phyloP scores from a whole-genome alignment of 2,888 invertebrate genomes.

The Drosophila atripex region DNA sequence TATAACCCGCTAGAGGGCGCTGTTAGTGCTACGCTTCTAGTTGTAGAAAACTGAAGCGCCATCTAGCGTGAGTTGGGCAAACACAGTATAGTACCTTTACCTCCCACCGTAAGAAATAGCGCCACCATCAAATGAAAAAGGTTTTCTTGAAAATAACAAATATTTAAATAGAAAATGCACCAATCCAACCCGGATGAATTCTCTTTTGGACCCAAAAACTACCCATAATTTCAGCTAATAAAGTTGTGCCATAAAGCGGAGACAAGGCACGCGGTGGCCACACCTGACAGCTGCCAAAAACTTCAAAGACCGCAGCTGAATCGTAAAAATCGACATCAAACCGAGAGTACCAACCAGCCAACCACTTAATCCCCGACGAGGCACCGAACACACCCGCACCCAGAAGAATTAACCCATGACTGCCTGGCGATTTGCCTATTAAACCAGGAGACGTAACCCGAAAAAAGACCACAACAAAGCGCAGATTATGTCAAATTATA shows the following conservation, averaged over 20 bases:
- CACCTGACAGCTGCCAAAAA: conserved; percentile 47
- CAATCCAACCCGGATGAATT: conserved; percentile 12
- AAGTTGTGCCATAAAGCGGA: conserved; percentile 15
- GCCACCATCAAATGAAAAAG: neutral
- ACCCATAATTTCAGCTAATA: conserved; percentile 1
- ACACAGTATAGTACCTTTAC: conserved; percentile 4
- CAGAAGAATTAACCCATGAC: conserved; percentile 42
- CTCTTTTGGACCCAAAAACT: conserved; percentile 8
- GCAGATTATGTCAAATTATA: conserved; percentile 76
- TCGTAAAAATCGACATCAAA: conserved; percentile 42
- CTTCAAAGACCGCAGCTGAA: conserved; percentile 46
- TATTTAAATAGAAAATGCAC: neutral
- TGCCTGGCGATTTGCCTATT: conserved; percentile 43
- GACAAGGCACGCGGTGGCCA: conserved; percentile 12
- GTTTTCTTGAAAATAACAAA: neutral
- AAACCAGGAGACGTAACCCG: conserved; percentile 26
- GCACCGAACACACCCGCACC: conserved; percentile 30
- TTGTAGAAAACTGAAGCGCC: neutral
- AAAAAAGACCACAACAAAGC: conserved; percentile 60
- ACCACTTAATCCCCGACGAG: conserved; percentile 58
- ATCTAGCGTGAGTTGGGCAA: conserved; percentile 12
- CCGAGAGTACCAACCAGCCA: conserved; percentile 22
- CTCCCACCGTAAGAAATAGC: neutral
- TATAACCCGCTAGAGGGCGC: neutral
- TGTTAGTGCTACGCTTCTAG: too few relatives aligned